Evolutionary conservation across 2,888 invertebrate species (phyloP).

Genomic region (Pandemis heparana): DNA sequence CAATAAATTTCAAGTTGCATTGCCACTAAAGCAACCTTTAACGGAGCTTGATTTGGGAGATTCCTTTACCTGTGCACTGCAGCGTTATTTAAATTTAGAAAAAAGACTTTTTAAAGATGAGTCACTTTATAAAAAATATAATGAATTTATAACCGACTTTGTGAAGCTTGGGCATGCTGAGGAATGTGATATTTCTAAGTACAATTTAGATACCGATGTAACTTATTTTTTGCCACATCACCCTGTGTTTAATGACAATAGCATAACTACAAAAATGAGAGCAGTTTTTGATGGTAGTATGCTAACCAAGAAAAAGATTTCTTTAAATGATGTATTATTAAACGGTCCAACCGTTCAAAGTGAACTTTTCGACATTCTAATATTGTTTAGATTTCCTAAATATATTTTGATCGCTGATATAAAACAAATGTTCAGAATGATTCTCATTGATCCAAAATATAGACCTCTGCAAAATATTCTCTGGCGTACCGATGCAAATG

Average conservation of each 20-base stretch:
- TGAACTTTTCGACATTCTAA: not conserved
- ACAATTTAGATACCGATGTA: not conserved
- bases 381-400: constrained; percentile 1
- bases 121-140: not conserved
- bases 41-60: constrained; percentile 2
- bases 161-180: constrained; percentile 2
- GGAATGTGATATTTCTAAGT: not conserved
- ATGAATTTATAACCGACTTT: constrained; percentile 3
- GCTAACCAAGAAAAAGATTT: constrained; percentile 3
- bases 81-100: constrained; percentile 7
- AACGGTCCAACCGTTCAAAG: constrained; percentile 4
- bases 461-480: not conserved
- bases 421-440: not conserved
- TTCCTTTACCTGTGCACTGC: not conserved
- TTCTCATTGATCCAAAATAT: not conserved
- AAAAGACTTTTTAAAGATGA: not conserved
- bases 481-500: not conserved
- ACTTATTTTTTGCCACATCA: constrained; percentile 9
- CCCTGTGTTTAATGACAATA: constrained; percentile 4
- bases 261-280: not conserved
- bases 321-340: constrained; percentile 12
- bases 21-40: constrained; percentile 15
- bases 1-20: constrained; percentile 13
- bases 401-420: too few species aligned
- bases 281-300: constrained; percentile 12